Percentiles rank a stretch among this genome's conserved stretches.
Evolutionary conservation across 2,113 vertebrate genomes (phyloP).

Genomic region (Colistium nudipinnis): DNA sequence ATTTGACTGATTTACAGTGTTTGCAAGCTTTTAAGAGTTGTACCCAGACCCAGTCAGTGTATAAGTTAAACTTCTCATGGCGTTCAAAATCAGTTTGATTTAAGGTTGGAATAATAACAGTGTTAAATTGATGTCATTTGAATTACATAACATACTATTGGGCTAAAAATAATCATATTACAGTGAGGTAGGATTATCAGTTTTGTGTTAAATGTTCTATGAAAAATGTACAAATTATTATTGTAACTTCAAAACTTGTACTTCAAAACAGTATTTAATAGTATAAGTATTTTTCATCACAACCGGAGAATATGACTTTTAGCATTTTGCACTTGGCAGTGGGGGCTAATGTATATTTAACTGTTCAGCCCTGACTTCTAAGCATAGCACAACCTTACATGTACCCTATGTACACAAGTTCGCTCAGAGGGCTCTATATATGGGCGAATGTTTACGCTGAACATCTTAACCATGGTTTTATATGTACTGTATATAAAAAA

Average conservation of each 20-base stretch:
- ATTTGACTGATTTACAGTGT: slow-evolving; percentile 7
- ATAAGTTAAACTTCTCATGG: neutral
- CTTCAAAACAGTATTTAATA: too few species aligned
- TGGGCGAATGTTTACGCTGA: neutral
- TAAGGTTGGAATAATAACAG: neutral
- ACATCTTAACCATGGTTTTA: neutral
- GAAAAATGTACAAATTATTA: too few species aligned
- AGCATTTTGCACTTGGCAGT: too few species aligned
- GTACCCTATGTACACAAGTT: neutral
- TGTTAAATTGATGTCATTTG: neutral
- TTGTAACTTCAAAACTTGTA: too few species aligned
- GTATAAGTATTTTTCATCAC: too few species aligned
- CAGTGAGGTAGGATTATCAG: too few species aligned
- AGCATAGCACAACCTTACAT: neutral
- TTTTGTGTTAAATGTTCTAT: too few species aligned
- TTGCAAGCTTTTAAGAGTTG: neutral
- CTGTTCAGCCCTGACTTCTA: too few species aligned
- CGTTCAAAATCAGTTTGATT: neutral
- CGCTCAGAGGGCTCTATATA: neutral
- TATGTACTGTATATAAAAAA: slow-evolving; percentile 5
- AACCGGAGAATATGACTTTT: too few species aligned
- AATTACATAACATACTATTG: neutral
- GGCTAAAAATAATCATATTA: too few species aligned
- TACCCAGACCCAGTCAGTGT: neutral
- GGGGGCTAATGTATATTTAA: too few species aligned